phyloP scores from a whole-genome alignment of 2,888 invertebrate genomes.

The Gerris lacustris region DNA sequence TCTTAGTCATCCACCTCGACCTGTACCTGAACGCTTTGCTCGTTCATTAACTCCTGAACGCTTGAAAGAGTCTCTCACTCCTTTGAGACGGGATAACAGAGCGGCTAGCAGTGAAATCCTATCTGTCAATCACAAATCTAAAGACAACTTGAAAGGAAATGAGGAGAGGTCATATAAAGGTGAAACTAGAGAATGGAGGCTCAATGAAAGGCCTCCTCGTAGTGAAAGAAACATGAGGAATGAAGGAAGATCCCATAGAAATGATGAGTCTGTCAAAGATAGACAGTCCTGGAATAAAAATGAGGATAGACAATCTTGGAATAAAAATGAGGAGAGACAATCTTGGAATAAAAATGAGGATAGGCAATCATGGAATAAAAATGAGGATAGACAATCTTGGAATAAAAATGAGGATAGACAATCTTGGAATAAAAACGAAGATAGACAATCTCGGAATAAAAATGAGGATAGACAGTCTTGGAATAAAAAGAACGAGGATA shows the following conservation, averaged over 20 bases:
- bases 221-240: background rate
- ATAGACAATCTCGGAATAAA: background rate
- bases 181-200: background rate
- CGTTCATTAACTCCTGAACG: slow-evolving; percentile 29
- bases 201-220: background rate
- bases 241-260: background rate
- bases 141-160: background rate
- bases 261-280: background rate
- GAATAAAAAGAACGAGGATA: background rate
- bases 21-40: slow-evolving; percentile 13
- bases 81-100: slow-evolving; percentile 7
- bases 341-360: background rate
- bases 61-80: slow-evolving; percentile 6
- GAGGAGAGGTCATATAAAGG: background rate
- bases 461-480: too few species aligned
- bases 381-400: too few species aligned
- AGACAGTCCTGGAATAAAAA: background rate
- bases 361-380: background rate
- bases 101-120: background rate
- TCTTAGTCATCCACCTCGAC: background rate
- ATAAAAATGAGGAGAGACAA: background rate
- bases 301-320: background rate
- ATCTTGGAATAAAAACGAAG: background rate
- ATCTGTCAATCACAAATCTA: too few species aligned
- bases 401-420: background rate